A percentile compares a stretch with the other conserved stretches of the same genome.
Evolutionary conservation across 2,797 vertebrate genomes (phyloP).

Genomic region (Eptatretus atami): DNA sequence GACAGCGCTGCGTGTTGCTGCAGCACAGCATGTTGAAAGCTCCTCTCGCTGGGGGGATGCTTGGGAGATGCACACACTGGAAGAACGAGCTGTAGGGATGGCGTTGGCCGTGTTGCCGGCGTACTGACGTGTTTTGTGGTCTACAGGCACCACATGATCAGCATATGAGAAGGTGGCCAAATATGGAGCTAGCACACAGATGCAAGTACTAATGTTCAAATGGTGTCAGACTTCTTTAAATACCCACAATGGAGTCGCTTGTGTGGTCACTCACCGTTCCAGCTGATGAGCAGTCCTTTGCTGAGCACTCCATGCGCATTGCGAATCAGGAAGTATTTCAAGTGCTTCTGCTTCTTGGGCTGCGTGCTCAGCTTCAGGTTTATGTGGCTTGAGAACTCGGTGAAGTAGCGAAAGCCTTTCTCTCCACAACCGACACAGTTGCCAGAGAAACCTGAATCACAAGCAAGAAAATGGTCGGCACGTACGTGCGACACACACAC

Average conservation of each 20-base stretch:
- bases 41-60: no score
- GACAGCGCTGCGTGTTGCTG: no score
- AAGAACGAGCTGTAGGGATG: no score
- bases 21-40: no score
- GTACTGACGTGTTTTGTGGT: conserved; percentile 3
- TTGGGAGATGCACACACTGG: no score
- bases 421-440: conserved; percentile 94
- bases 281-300: conserved; percentile 80
- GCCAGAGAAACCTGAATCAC: conserved; percentile 56
- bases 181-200: background rate
- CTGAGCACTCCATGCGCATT: conserved; percentile 70
- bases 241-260: conserved; percentile 12
- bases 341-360: conserved; percentile 99
- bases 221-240: background rate
- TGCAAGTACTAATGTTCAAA: background rate
- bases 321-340: conserved; percentile 95
- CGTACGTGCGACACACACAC: background rate
- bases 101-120: conserved; percentile 3
- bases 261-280: conserved; percentile 48
- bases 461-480: background rate
- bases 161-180: background rate
- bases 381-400: conserved; percentile 96
- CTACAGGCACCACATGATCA: background rate
- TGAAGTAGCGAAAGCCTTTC: conserved; percentile 92
- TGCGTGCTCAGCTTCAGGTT: conserved; percentile 94